Evolutionary conservation across 2,888 invertebrate genomes (phyloP), one percentile per base, ranked within the genome.

Genomic region (Hyposoter didymator): DNA sequence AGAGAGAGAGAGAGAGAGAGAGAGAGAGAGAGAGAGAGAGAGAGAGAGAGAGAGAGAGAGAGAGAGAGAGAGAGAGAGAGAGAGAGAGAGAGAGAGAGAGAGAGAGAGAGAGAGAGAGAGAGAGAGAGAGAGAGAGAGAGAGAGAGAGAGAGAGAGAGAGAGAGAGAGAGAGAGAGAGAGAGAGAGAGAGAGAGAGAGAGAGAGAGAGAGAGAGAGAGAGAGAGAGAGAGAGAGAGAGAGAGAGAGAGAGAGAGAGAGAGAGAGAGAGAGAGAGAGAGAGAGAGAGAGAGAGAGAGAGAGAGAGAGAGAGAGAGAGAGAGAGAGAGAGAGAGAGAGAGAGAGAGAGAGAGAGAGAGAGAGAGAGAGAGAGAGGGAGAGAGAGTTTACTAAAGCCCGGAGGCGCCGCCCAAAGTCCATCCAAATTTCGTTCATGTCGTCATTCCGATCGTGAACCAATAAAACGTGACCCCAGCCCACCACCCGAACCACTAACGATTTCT

Each of bases 351-450:
- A 28, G 28, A 1, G 28, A 39, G 39, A 39, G 39, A 39, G 39
- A 7, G 39, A 5, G 39, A 8, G 39, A 0, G 52, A 55, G 55
- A 22, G 55, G 28, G 19, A 47, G 78, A 47, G n/a, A 32, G 67
- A 52, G 72, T 28, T 62, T 47, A 19, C 28, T 74, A 43, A 74
- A 59, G 62, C 59, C 62, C 28, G 59, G 17, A 74, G 74, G 74
- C 74, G 62, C 74, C 74, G 22, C 70, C 47, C 28, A 22, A 62
- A 74, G 74, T 74, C 45, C 43, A 74, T 43, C 35, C 39, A 39
- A 55, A 55, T 55, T 55, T 52, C 14, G 55, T 39, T 52, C 72
- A 12, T 35, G 19, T 72, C 52, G 45, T 35, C 7, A 8, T 39
- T 59, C 59, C 59, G 12, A 28, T 59, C 14, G 17, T 35, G 35